Evolutionary conservation across 2,113 vertebrate species (phyloP).

Genomic region (Megaceryle maxima): DNA sequence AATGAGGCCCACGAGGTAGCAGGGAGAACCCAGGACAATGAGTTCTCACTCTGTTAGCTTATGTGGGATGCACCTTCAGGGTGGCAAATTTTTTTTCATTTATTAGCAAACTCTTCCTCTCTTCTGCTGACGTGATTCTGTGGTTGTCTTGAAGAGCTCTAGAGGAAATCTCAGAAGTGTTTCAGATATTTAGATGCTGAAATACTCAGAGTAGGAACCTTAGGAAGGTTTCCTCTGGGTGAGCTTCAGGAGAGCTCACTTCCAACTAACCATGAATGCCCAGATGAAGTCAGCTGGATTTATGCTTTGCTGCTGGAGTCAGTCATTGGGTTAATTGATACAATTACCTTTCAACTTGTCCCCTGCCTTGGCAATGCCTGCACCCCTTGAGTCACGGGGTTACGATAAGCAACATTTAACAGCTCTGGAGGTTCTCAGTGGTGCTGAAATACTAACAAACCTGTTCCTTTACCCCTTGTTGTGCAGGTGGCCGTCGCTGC

Average conservation of each 20-base stretch:
- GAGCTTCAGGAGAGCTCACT: neutral
- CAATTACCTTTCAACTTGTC: neutral
- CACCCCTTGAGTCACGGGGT: neutral
- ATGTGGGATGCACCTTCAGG: neutral
- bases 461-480: neutral
- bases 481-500: constrained; percentile 91
- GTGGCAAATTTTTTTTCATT: neutral
- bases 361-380: neutral
- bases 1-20: neutral
- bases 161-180: neutral
- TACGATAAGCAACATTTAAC: neutral
- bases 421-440: neutral
- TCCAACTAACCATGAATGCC: neutral
- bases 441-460: neutral
- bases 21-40: neutral
- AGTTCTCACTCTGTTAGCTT: neutral
- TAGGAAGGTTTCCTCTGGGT: neutral
- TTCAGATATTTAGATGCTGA: neutral
- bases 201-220: neutral
- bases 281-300: neutral
- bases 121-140: neutral
- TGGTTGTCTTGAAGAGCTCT: neutral
- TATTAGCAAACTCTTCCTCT: neutral
- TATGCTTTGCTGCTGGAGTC: neutral
- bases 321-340: neutral